Conservation (phyloP, 2,113 vertebrate genomes). For the Lagenorhynchus albirostris region DNA sequence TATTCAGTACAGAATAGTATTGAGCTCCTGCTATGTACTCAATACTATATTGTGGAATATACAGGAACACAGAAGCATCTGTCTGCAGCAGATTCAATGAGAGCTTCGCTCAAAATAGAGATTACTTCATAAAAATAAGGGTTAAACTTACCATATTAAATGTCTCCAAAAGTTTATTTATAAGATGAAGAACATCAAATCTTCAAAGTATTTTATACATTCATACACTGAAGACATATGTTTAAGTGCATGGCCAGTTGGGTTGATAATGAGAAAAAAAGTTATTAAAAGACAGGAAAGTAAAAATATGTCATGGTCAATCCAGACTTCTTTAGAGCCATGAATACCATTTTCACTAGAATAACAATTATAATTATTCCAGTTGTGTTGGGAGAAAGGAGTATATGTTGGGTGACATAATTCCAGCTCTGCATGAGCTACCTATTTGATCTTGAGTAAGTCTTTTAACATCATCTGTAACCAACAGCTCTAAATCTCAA, state of each 20-base stretch:
- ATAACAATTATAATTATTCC: not conserved
- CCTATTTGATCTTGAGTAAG: not conserved
- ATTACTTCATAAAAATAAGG: not conserved
- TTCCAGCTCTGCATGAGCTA: not conserved
- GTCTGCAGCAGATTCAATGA: not conserved
- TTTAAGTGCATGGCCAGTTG: not conserved
- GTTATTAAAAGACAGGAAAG: not conserved
- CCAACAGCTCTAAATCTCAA: not conserved
- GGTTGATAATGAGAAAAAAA: not conserved
- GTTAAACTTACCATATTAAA: not conserved
- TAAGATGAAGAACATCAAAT: not conserved
- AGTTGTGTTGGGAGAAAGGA: not conserved
- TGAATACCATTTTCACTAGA: not conserved
- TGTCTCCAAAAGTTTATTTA: not conserved
- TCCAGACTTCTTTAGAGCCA: not conserved
- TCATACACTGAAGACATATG: not conserved
- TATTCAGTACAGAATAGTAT: not conserved
- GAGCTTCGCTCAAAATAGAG: not conserved
- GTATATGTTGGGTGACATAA: accelerated
- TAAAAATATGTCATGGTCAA: not conserved
- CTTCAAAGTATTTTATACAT: not conserved
- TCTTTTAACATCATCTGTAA: not conserved
- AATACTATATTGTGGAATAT: accelerated
- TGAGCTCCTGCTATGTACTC: accelerated
- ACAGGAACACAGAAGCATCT: not conserved